Base-by-base conservation (phyloP, 2,888 invertebrate species). In the Netelia fuscicornis region DNA sequence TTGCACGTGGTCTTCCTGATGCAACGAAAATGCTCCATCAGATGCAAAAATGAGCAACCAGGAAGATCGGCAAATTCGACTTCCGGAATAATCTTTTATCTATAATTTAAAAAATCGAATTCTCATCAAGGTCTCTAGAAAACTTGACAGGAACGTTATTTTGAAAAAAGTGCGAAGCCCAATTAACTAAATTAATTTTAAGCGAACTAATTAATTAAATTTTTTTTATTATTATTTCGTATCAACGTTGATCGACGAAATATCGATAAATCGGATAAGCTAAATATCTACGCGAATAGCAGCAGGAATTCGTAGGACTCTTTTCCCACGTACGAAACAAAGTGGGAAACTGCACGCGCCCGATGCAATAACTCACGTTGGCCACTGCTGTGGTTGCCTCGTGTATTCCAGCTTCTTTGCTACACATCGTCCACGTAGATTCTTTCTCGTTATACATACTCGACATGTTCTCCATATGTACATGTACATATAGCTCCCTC, bases 321-420 rank as follows among this genome's bases (percentile, higher is more conserved):
- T 84, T 81, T 86, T 84, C 83, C 84, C 82, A 83, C 84, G 84
- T 84, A 65, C 42, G 70, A 77, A 13, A 81, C 70, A 77, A 84
- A 84, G 81, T 84, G 84, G 82, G 77, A 81, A 86, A 86, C 74
- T 82, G 58, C 82, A 81, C 74, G 81, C 74, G 84, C 74, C 74
- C 78, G 56, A 20, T 81, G 86, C 83, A 78, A 86, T 86, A 84
- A 86, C 71, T 85, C 86, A 86, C 77, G 64, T 62, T 62, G 60
- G 58, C 52, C 48, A 58, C 52, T 81, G 58, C 67, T 25, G 67
- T 60, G 67, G 58, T 64, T 76, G 70, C 64, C 48, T 37, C 37
- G 37, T 37, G 37, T 37, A 37, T 6, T 48, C 56, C 37, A 6
- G 37, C 37, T 58, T 8, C 20, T n/a, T 20, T 58, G 58, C 58